Evolutionary conservation across 2,113 vertebrate genomes (phyloP).

Genomic region (Bubalus kerabau): DNA sequence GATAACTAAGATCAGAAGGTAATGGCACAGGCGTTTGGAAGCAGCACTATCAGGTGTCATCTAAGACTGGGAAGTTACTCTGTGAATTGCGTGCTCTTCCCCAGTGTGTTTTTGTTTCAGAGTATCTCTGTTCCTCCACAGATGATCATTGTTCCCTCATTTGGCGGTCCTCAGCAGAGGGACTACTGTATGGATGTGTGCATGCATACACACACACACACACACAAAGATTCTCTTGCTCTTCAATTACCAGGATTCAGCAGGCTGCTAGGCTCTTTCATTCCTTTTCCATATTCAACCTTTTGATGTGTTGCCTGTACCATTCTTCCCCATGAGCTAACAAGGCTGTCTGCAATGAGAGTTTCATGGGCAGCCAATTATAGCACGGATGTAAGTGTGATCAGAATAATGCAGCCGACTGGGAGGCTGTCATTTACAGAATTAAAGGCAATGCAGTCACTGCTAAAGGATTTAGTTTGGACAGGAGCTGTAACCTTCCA

Average conservation of each 20-base stretch:
- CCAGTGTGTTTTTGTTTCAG: not conserved
- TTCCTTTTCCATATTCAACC: constrained; percentile 50
- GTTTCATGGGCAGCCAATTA: constrained; percentile 61
- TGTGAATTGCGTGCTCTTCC: not conserved
- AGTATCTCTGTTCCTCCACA: not conserved
- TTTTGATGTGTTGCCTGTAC: constrained; percentile 64
- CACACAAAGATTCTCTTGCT: constrained; percentile 17
- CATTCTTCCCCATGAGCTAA: constrained; percentile 53
- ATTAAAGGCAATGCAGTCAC: constrained; percentile 47
- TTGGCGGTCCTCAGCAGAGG: not conserved
- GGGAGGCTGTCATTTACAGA: constrained; percentile 47
- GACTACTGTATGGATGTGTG: not conserved
- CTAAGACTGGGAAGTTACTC: not conserved
- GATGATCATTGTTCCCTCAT: constrained; percentile 1
- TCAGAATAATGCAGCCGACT: constrained; percentile 51
- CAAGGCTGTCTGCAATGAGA: constrained; percentile 51
- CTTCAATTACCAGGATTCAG: constrained; percentile 57
- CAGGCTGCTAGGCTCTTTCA: constrained; percentile 37
- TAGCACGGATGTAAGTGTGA: constrained; percentile 52
- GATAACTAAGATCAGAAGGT: not conserved
- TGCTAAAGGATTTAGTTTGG: constrained; percentile 46
- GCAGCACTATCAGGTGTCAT: not conserved
- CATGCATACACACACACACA: not conserved
- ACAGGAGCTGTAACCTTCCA: not conserved
- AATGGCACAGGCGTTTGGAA: not conserved